Evolutionary conservation across 2,888 invertebrate species (phyloP), one percentile per base, ranked within the genome.

Genomic region (Agrotis puta): DNA sequence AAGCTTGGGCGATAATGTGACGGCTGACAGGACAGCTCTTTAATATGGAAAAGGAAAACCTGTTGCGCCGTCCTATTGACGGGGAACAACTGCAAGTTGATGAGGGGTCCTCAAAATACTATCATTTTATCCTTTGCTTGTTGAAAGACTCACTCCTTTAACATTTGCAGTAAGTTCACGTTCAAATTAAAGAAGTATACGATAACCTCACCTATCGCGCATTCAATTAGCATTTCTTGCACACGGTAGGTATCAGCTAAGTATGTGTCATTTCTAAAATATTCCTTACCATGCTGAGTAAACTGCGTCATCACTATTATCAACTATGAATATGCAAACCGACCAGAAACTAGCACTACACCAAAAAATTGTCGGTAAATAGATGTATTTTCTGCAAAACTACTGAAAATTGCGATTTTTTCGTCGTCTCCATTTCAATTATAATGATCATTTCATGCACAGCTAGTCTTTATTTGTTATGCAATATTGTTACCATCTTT

Each of bases 231-330:
- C 76, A 75, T 79, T 62, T 80, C 76, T 57, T 64, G 66, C 81
- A 56, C 47, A 63, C 22, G 59, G 57, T 58, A 56, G 20, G 72
- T 82, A 61, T 43, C 48, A 16, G 56, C 53, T 59, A 57, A 24
- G 67, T 78, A 56, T 74, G 79, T 75, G 77, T 83, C 84, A 80
- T 47, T 58, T 24, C 43, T 64, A 64, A 80, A 80, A 83, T 67
- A 80, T 80, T 80, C 76, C 81, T 59, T 33, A 18, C 24, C 66
- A 58, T 33, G 50, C 65, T 69, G 24, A 57, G 59, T 62, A 48
- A 59, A 75, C 75, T 22, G 47, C 84, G 79, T 80, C 79, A 80
- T 81, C 53, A 53, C 59, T 75, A 83, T 79, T 83, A 79, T 80
- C 63, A 65, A n/a, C 84, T 68, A 58, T 79, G 82, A 72, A 79